Base-by-base conservation (phyloP, 2,797 vertebrate species). In the Gobionotothen gibberifrons region DNA sequence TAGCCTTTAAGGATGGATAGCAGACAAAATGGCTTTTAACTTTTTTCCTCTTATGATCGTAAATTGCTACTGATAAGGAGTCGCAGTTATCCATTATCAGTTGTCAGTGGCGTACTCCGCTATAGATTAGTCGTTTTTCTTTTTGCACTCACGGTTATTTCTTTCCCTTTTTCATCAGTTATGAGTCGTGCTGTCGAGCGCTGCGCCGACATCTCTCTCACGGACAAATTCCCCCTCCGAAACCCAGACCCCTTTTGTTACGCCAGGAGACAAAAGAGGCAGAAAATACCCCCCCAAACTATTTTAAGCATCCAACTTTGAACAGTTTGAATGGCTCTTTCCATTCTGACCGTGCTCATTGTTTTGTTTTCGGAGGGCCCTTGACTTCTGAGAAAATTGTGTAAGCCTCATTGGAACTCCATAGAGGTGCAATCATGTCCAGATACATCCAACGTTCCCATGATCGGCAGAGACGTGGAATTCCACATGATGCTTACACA, bases 51-150 rank as follows among this genome's bases (percentile, higher is more conserved):
- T 58, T 83, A 80, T 72, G 46, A 83, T 78, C 70, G 72, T 72
- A 89, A 84, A 79, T 90, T 94, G 93, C 95, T 95, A 95, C 95
- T 96, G 95, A 95, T 90, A 82, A 88, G 62, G 66, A 74, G 54
- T 68, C 47, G 54, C 58, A 79, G 75, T 74, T 67, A 59, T 82
- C 55, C 55, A 62, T 59, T 68, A 76, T 49, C 46, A 76, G 72
- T 81, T 43, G 22, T 68, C 72, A 72, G 76, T 73, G 57, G 68
- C 65, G 58, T 67, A 29, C 67, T 70, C 72, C 56, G 21, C 75
- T 76, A 62, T 69, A 58, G 60, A 70, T 44, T 21, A 64, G 63
- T 58, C 69, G 1, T 66, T 67, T 69, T 85, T 84, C 56, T 85
- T 89, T 86, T 86, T 92, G 86, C 90, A 85, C 86, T 87, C 74